Evolutionary conservation across 2,113 vertebrate genomes (phyloP).

Genomic region (Hyperopisus bebe): DNA sequence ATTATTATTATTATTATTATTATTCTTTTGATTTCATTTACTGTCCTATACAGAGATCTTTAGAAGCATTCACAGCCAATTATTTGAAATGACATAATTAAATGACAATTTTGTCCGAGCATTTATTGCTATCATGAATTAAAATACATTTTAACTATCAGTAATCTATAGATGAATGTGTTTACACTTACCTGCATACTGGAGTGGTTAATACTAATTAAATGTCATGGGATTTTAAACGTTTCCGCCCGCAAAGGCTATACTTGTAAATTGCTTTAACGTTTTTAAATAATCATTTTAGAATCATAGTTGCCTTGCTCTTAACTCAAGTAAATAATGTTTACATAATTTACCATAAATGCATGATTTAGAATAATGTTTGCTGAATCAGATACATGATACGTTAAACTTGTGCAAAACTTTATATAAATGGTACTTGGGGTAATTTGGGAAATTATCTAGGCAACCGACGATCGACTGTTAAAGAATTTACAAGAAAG

Average conservation of each 20-base stretch:
- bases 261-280: not conserved
- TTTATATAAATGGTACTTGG: not conserved
- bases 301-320: not conserved
- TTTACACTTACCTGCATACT: conserved; percentile 4
- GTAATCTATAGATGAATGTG: not conserved
- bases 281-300: not conserved
- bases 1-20: not conserved
- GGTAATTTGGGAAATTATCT: not conserved
- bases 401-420: not conserved
- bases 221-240: not conserved
- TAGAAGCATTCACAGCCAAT: not conserved
- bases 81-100: not conserved
- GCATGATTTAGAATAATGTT: not conserved
- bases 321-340: not conserved
- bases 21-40: not conserved
- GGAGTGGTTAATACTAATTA: not conserved
- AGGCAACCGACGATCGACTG: not conserved
- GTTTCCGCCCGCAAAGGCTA: not conserved
- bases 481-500: not conserved
- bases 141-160: not conserved
- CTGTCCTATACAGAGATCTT: not conserved
- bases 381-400: not conserved
- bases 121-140: not conserved
- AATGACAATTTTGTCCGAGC: not conserved
- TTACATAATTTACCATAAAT: not conserved